phyloP scores from a whole-genome alignment of 2,888 invertebrate genomes.

The Phengaris arion region DNA sequence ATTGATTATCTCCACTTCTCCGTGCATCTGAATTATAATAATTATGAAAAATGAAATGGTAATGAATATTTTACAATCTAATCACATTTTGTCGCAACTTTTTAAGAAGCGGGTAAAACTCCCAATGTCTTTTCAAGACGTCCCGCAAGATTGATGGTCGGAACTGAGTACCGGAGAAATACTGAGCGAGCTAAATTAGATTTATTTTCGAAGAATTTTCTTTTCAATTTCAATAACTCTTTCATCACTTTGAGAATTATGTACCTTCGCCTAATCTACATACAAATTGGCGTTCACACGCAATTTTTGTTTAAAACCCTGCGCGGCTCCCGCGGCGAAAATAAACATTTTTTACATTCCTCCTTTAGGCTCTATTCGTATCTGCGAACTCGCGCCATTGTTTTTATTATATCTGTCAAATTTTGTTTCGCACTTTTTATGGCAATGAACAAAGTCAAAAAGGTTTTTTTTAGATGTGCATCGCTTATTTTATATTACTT shows the following conservation, averaged over 20 bases:
- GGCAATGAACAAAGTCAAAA: constrained; percentile 8
- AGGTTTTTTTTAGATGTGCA: neutral
- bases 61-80: too few relatives aligned
- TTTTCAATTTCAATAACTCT: constrained; percentile 25
- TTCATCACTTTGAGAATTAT: constrained; percentile 5
- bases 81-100: too few relatives aligned
- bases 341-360: constrained; percentile 21
- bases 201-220: constrained; percentile 23
- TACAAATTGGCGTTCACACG: constrained; percentile 13
- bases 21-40: too few relatives aligned
- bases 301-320: neutral
- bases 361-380: neutral
- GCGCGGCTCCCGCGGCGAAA: constrained; percentile 10
- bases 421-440: constrained; percentile 6
- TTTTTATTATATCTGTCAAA: constrained; percentile 20
- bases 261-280: constrained; percentile 10
- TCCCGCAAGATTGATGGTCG: constrained; percentile 18
- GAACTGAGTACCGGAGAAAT: constrained; percentile 23
- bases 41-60: too few relatives aligned
- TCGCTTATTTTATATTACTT: constrained; percentile 12
- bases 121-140: constrained; percentile 2
- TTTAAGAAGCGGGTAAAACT: too few relatives aligned
- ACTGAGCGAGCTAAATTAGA: constrained; percentile 22
- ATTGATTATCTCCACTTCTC: too few relatives aligned
- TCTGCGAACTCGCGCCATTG: constrained; percentile 9